Evolutionary conservation across 2,888 invertebrate genomes (phyloP).

Genomic region (Drosophila macrothrix): DNA sequence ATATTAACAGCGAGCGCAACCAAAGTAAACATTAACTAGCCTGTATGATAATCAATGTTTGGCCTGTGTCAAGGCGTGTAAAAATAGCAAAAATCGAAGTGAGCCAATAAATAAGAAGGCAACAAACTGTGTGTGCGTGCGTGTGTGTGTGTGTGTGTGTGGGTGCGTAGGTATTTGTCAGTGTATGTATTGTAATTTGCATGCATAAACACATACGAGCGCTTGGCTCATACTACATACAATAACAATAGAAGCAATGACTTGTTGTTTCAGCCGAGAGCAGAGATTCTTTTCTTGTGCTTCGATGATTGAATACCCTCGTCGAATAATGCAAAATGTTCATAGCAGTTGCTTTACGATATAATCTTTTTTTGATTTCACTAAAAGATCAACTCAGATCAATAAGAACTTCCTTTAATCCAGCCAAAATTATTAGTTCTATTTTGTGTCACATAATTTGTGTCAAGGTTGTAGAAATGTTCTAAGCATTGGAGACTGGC

Average conservation of each 20-base stretch:
- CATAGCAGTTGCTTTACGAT: background rate
- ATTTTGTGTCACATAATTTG: background rate
- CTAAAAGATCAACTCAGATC: background rate
- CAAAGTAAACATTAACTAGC: slow-evolving; percentile 29
- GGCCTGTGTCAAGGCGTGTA: slow-evolving; percentile 37
- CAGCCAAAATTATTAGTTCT: background rate
- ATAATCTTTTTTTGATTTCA: background rate
- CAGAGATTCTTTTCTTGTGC: background rate
- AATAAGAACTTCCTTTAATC: background rate
- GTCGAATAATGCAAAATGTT: background rate
- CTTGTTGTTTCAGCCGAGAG: slow-evolving; percentile 18
- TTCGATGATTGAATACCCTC: background rate
- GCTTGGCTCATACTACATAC: slow-evolving; percentile 3
- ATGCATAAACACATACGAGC: background rate
- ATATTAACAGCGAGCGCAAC: slow-evolving; percentile 8
- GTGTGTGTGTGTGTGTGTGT: background rate
- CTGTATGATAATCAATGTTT: slow-evolving; percentile 24
- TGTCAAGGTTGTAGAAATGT: background rate
- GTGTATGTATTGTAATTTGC: background rate
- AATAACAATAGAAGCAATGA: slow-evolving; percentile 20
- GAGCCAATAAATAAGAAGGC: slow-evolving; percentile 44
- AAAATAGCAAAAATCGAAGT: slow-evolving; percentile 60
- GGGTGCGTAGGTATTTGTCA: slow-evolving; percentile 3
- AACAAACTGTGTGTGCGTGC: slow-evolving; percentile 27
- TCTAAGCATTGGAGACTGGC: background rate